Base-by-base conservation (phyloP, 53 echinoderm and acorn worm species). In the Glandiceps talaboti region DNA sequence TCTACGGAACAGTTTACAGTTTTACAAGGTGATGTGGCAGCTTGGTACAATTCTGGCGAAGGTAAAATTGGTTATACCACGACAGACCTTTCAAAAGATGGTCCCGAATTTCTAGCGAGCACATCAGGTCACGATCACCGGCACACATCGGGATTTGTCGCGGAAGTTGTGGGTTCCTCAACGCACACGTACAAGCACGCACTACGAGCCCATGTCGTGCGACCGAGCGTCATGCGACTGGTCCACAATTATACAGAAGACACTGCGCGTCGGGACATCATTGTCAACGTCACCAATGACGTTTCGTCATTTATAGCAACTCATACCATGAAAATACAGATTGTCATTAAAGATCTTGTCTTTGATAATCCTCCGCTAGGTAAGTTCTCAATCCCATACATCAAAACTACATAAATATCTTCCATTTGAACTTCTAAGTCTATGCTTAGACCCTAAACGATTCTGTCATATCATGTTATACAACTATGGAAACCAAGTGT, bases 201-300 rank as follows among this genome's bases (percentile, higher is more conserved):
- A 25, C 76, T 93, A 26, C 79, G 79, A 73, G 93, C 93, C 14
- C 93, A 93, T 32, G 89, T 93, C 26, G 93, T 93, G 31, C 85
- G 93, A 28, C 93, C 93, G 20, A 90, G 90, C 0, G 76, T 73
- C 33, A 83, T 93, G n/a, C 88, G 90, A 79, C 88, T 93, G 27
- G 88, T 86, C 64, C 93, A 93, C 75, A 93, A 93, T 78, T 93
- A 90, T 82, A 90, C 93, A 0, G 87, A 85, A 80, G 87, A 84
- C 33, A 81, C 73, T 0, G 85, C 76, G 29, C 74, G 90, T 27
- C 73, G 87, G 72, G 87, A 93, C 76, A 83, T 90, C 28, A 83
- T 75, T 1, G 74, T 93, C 33, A 88, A 75, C 26, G 82, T 90
- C 31, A 91, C 85, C 73, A 93, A 79, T 33, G 72, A 87, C 64